Percentiles rank a stretch among this genome's conserved stretches.
Evolutionary conservation across 92 coral and sea anemone genomes (phyloP).

Genomic region (Phenganax marumi): DNA sequence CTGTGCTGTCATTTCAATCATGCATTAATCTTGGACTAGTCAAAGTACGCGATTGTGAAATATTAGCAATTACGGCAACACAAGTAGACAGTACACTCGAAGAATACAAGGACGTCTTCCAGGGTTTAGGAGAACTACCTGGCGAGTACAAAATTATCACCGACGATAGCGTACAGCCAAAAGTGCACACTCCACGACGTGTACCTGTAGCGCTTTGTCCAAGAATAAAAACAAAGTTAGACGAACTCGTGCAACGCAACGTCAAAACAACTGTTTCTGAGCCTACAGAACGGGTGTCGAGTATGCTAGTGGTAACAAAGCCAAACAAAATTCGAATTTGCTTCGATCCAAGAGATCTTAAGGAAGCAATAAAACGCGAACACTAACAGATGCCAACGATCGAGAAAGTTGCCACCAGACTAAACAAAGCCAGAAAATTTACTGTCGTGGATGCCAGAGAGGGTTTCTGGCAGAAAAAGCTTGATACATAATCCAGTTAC

Average conservation of each 20-base stretch:
- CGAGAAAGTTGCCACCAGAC: background rate
- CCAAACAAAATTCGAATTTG: conserved; percentile 8
- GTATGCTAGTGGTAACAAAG: too few species aligned
- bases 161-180: conserved; percentile 45
- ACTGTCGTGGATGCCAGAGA: too few species aligned
- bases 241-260: conserved; percentile 37
- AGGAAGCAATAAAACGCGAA: conserved; percentile 7
- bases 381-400: conserved; percentile 36
- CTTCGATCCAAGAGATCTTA: conserved; percentile 26
- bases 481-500: too few species aligned
- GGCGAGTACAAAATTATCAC: conserved; percentile 48
- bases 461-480: too few species aligned
- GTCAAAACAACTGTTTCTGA: conserved; percentile 34
- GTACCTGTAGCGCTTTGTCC: conserved; percentile 49
- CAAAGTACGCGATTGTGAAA: conserved; percentile 40
- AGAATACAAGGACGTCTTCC: conserved; percentile 28
- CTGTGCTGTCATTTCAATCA: conserved; percentile 45
- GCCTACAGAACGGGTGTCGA: too few species aligned
- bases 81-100: conserved; percentile 30
- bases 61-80: conserved; percentile 37
- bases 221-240: conserved; percentile 37
- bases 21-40: conserved; percentile 43
- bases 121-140: conserved; percentile 48
- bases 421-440: background rate
- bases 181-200: conserved; percentile 45